A percentile compares a stretch with the other conserved stretches of the same genome.
phyloP scores from a whole-genome alignment of 2,113 vertebrate genomes.

The Dascyllus trimaculatus region DNA sequence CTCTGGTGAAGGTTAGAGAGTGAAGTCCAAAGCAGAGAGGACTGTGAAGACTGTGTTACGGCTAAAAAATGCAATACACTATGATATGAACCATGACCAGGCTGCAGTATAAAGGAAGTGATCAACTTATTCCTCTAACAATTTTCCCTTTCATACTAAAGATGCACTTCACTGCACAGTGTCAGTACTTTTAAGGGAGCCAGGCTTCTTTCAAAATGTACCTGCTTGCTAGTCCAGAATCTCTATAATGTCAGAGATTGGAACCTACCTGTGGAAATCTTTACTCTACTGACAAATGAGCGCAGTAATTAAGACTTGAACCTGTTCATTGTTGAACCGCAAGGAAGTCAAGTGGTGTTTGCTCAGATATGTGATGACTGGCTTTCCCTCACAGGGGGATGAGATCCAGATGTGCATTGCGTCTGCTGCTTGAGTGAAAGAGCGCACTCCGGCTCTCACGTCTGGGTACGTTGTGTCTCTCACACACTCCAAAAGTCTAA shows the following conservation, averaged over 20 bases:
- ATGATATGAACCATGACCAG: slow-evolving; percentile 32
- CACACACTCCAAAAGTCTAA: slow-evolving; percentile 41
- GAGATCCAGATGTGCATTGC: slow-evolving; percentile 76
- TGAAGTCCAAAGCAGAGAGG: neutral
- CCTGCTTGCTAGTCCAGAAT: slow-evolving; percentile 24
- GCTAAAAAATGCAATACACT: neutral
- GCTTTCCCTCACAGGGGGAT: slow-evolving; percentile 50
- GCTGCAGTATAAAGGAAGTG: slow-evolving; percentile 12
- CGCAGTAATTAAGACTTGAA: slow-evolving; percentile 59
- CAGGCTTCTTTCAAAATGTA: slow-evolving; percentile 47
- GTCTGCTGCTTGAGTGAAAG: slow-evolving; percentile 46
- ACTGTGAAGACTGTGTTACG: neutral
- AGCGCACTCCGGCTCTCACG: slow-evolving; percentile 25
- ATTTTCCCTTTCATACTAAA: slow-evolving; percentile 20
- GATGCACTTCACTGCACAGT: slow-evolving; percentile 36
- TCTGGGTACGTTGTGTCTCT: slow-evolving; percentile 42
- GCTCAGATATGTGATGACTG: slow-evolving; percentile 70
- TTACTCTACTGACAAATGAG: slow-evolving; percentile 66
- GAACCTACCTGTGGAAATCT: slow-evolving; percentile 57
- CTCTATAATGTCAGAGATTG: slow-evolving; percentile 54
- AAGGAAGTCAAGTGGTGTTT: slow-evolving; percentile 55
- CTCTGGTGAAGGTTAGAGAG: neutral
- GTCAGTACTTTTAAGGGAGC: slow-evolving; percentile 12
- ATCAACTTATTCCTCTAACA: slow-evolving; percentile 20
- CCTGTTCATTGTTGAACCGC: slow-evolving; percentile 23